These are phyloP conservation scores for Chaetodon auriga DNA, from an alignment of 2,113 vertebrate species.

Conservation along the genomic window DNA sequence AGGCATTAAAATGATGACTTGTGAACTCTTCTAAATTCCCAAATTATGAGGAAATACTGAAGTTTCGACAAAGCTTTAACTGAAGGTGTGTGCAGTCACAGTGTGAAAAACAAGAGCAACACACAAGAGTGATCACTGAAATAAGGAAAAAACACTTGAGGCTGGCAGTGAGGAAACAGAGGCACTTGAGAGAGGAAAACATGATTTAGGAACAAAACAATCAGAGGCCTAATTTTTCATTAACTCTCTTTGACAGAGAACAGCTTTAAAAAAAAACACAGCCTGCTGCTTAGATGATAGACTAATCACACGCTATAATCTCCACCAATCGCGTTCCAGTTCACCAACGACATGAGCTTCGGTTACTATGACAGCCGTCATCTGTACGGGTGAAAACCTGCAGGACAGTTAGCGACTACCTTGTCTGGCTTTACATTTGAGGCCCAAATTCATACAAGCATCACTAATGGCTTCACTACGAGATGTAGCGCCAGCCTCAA, in stretches of 20 bases:
- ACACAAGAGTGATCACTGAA: neutral
- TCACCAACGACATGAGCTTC: conserved; percentile 13
- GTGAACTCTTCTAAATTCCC: neutral
- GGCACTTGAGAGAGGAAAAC: conserved; percentile 43
- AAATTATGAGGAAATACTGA: neutral
- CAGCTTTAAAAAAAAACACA: conserved; percentile 48
- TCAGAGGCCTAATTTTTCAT: conserved; percentile 56
- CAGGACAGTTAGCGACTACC: conserved; percentile 23
- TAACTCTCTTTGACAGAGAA: conserved; percentile 56
- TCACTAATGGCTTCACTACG: conserved; percentile 62
- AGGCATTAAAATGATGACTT: neutral
- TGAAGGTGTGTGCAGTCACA: neutral
- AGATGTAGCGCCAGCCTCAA: conserved; percentile 51
- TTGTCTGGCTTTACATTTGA: conserved; percentile 61
- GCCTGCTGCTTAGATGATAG: conserved; percentile 37
- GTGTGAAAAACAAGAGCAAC: neutral
- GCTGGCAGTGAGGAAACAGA: conserved; percentile 18
- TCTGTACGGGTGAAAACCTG: conserved; percentile 34
- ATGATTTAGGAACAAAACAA: conserved; percentile 61
- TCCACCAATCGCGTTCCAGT: conserved; percentile 42
- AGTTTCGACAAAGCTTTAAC: neutral
- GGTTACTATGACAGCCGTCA: conserved; percentile 67
- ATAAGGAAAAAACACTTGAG: conserved; percentile 3
- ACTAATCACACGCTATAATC: conserved; percentile 57
- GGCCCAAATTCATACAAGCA: conserved; percentile 64